phyloP scores from a whole-genome alignment of 2,797 vertebrate species.

The Phrynocephalus guinanensis region DNA sequence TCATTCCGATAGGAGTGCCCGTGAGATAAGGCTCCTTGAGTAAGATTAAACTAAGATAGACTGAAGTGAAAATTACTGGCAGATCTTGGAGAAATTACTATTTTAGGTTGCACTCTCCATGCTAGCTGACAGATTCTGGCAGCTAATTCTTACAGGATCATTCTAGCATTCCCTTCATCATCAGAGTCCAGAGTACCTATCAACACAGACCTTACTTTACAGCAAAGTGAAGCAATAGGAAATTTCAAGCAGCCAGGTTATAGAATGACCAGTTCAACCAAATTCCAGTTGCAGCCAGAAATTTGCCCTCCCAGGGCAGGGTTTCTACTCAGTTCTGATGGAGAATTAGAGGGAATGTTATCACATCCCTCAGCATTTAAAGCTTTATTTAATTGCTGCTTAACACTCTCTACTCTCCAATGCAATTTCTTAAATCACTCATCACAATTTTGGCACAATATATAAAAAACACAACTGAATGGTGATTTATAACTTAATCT shows the following conservation, averaged over 20 bases:
- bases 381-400: not conserved
- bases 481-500: conserved; percentile 2
- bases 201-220: too few relatives aligned
- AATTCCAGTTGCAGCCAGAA: not conserved
- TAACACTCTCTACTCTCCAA: not conserved
- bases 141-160: too few relatives aligned
- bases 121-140: too few relatives aligned
- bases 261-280: too few relatives aligned
- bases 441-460: not conserved
- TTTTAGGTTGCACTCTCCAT: too few relatives aligned
- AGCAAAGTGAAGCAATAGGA: not conserved
- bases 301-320: not conserved
- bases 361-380: not conserved
- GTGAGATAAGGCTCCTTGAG: too few relatives aligned
- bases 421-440: not conserved
- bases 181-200: not conserved
- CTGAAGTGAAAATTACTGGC: not conserved
- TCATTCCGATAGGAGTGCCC: too few relatives aligned
- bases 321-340: too few relatives aligned
- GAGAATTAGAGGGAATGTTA: too few relatives aligned
- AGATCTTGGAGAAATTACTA: too few relatives aligned
- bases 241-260: not conserved
- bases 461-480: conserved; percentile 28
- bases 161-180: not conserved
- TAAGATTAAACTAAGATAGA: not conserved